These are phyloP conservation scores for Protobothrops flavoviridis DNA, from an alignment of 2,113 vertebrate species.

Conservation along the genomic window DNA sequence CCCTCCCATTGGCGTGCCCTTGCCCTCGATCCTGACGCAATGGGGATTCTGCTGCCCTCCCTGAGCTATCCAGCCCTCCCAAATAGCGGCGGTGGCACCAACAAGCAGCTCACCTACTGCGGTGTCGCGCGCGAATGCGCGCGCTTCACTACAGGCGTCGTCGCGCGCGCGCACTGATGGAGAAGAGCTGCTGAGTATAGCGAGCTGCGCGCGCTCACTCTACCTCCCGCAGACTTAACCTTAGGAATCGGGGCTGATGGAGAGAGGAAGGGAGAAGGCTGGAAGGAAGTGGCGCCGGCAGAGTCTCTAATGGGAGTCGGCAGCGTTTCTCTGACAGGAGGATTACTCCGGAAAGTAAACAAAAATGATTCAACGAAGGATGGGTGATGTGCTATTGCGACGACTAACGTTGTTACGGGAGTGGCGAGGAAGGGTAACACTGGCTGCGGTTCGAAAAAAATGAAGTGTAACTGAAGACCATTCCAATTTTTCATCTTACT, in stretches of 20 bases:
- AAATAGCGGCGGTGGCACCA: not conserved
- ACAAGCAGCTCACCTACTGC: not conserved
- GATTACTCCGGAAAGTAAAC: not conserved
- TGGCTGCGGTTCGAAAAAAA: not conserved
- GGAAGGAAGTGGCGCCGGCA: not conserved
- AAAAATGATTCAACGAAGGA: not conserved
- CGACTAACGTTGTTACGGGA: not conserved
- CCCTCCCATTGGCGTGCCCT: constrained; percentile 1
- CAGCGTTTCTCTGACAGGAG: too few relatives aligned
- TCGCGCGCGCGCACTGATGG: not conserved
- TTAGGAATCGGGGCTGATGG: not conserved
- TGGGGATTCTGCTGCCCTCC: not conserved
- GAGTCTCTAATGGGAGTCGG: not conserved
- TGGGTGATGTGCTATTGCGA: not conserved
- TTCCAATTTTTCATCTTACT: not conserved
- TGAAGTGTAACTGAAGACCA: not conserved
- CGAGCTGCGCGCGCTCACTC: not conserved
- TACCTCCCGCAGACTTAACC: not conserved
- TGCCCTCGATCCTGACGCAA: not conserved
- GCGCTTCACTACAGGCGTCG: not conserved
- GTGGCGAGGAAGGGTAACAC: not conserved
- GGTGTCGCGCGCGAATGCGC: constrained; percentile 6
- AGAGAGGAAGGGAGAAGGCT: not conserved
- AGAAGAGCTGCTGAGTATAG: not conserved
- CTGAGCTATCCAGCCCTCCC: constrained; percentile 25